phyloP scores from a whole-genome alignment of 1,140 invertebrate genomes.

The Drosophila albomicans region DNA sequence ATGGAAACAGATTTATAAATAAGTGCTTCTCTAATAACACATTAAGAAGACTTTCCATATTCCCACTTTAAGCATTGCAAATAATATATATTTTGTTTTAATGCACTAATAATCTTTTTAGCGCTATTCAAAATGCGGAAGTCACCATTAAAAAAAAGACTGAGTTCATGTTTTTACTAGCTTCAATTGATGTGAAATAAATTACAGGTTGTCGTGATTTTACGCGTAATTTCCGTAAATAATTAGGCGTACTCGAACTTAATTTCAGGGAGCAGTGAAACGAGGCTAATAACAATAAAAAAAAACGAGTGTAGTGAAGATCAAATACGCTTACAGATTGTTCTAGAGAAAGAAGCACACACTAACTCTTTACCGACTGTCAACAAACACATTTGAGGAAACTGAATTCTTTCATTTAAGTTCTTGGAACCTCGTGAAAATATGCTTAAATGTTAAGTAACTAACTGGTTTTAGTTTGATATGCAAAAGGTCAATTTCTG shows the following conservation, averaged over 20 bases:
- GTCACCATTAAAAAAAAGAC: slow-evolving; percentile 7
- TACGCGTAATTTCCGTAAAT: slow-evolving; percentile 80
- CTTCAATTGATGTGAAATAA: slow-evolving; percentile 77
- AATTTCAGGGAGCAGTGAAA: slow-evolving; percentile 36
- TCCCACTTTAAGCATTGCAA: not conserved
- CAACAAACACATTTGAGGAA: not conserved
- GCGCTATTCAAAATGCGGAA: not conserved
- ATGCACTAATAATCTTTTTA: not conserved
- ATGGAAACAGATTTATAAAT: too few species aligned
- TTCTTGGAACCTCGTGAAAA: not conserved
- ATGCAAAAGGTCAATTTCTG: not conserved
- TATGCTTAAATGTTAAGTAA: not conserved
- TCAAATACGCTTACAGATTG: slow-evolving; percentile 25
- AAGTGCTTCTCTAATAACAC: not conserved
- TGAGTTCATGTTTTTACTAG: slow-evolving; percentile 16
- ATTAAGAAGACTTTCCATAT: too few species aligned
- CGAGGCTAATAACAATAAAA: slow-evolving; percentile 32
- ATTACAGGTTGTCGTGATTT: slow-evolving; percentile 80
- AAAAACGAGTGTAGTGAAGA: slow-evolving; percentile 41
- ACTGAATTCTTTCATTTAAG: not conserved
- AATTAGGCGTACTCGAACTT: slow-evolving; percentile 60
- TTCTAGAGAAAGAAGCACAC: not conserved
- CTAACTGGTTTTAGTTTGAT: slow-evolving; percentile 3
- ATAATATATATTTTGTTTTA: not conserved
- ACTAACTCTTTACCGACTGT: not conserved